Conservation (phyloP, 2,113 vertebrate species). For the Gorsachius goisagi region DNA sequence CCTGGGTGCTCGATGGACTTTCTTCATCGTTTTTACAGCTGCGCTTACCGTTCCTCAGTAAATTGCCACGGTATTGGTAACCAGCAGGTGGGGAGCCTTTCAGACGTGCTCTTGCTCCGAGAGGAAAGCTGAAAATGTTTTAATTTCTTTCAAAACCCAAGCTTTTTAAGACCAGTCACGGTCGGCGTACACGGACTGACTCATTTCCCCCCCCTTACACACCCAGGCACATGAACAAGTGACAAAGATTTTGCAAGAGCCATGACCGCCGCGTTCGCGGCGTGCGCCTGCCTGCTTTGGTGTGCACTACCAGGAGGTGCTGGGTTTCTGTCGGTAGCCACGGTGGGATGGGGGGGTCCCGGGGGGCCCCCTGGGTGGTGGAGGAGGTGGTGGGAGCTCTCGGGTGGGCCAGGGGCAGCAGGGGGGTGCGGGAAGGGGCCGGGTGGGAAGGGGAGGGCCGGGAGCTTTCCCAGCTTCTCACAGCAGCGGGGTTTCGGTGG, state of each 20-base stretch:
- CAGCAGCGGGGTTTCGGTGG: background rate
- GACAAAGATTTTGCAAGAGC: background rate
- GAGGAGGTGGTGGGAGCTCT: background rate
- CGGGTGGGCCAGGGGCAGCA: background rate
- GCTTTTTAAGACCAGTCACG: background rate
- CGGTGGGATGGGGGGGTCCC: too few relatives aligned
- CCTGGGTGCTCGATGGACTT: background rate
- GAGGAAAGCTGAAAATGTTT: background rate
- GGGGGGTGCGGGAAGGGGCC: background rate
- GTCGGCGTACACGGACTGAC: background rate
- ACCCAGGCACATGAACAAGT: accelerated
- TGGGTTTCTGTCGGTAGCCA: accelerated
- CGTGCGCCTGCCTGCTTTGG: accelerated
- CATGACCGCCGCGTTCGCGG: accelerated
- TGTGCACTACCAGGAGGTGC: background rate
- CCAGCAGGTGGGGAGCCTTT: background rate
- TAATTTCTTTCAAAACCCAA: background rate
- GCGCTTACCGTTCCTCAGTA: accelerated
- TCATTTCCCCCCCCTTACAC: background rate
- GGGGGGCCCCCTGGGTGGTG: accelerated
- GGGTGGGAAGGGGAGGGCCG: background rate
- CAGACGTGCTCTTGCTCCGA: background rate
- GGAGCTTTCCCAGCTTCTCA: background rate
- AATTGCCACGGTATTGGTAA: accelerated
- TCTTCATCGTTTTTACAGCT: background rate